These are phyloP conservation scores for Pantala flavescens DNA, from an alignment of 1,140 invertebrate species.

Conservation along the genomic window DNA sequence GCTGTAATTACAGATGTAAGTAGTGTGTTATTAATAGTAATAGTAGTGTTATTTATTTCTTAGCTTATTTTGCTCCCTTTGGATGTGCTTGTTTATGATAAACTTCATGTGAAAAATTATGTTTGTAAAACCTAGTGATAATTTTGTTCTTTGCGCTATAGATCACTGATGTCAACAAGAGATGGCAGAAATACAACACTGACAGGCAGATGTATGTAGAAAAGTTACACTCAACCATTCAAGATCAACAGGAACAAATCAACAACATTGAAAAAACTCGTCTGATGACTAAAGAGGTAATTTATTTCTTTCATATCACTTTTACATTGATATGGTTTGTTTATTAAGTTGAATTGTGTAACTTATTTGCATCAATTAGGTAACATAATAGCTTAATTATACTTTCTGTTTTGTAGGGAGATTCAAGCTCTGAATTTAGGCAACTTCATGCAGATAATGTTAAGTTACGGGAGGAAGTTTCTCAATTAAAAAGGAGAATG, in stretches of 20 bases:
- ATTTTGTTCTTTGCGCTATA: slow-evolving; percentile 18
- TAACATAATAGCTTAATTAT: too few relatives aligned
- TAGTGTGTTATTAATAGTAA: background rate
- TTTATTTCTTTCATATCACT: background rate
- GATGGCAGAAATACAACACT: slow-evolving; percentile 32
- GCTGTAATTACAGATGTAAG: slow-evolving; percentile 30
- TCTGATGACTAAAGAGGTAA: slow-evolving; percentile 7
- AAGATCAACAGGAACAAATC: slow-evolving; percentile 28
- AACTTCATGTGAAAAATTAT: too few relatives aligned
- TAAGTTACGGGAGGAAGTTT: slow-evolving; percentile 15
- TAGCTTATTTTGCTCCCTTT: too few relatives aligned
- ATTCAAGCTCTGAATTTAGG: background rate
- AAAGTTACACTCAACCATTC: slow-evolving; percentile 28
- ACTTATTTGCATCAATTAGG: background rate
- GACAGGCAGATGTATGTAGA: slow-evolving; percentile 30
- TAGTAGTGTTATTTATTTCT: too few relatives aligned
- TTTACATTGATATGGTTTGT: background rate
- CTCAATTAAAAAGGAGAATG: background rate
- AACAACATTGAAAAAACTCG: background rate
- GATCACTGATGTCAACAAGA: slow-evolving; percentile 30
- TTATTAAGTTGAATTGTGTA: background rate
- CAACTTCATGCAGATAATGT: slow-evolving; percentile 9
- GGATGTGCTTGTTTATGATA: too few relatives aligned
- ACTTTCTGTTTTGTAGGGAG: background rate
- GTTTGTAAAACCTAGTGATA: background rate